Conservation (phyloP, 2,113 vertebrate species). For the Tauraco erythrolophus region DNA sequence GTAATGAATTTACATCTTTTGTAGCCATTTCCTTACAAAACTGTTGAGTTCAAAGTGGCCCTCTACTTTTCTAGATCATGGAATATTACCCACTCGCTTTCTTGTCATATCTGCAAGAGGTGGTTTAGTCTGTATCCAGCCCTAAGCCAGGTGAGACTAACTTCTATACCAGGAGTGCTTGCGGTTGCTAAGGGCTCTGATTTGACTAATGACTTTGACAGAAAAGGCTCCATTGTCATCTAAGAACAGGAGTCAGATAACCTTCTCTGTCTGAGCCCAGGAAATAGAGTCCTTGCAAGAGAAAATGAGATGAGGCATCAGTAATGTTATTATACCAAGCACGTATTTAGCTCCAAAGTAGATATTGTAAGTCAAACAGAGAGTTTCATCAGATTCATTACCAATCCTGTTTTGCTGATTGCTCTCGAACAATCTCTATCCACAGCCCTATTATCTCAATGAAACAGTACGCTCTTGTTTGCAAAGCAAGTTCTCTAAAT, state of each 20-base stretch:
- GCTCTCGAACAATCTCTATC: constrained; percentile 61
- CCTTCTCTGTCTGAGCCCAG: not conserved
- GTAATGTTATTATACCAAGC: constrained; percentile 40
- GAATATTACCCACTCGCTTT: not conserved
- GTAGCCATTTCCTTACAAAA: not conserved
- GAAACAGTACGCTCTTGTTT: constrained; percentile 61
- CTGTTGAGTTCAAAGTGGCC: not conserved
- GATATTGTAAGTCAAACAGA: constrained; percentile 65
- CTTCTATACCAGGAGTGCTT: not conserved
- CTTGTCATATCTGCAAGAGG: not conserved
- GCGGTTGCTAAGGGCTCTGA: not conserved
- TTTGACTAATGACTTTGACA: not conserved
- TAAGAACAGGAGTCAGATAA: not conserved
- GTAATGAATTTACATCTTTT: not conserved
- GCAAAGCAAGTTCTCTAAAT: constrained; percentile 61
- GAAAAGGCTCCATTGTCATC: not conserved
- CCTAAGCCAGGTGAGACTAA: not conserved
- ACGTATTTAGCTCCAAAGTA: constrained; percentile 44
- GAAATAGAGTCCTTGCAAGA: not conserved
- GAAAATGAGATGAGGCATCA: constrained; percentile 40
- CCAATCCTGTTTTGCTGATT: constrained; percentile 65
- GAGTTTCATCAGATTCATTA: constrained; percentile 70
- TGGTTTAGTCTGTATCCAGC: not conserved
- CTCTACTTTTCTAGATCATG: not conserved
- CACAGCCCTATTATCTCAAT: constrained; percentile 61